Evolutionary conservation across 1,140 invertebrate species (phyloP), one percentile per base, ranked within the genome.

Genomic region (Drosophila bifasciata): DNA sequence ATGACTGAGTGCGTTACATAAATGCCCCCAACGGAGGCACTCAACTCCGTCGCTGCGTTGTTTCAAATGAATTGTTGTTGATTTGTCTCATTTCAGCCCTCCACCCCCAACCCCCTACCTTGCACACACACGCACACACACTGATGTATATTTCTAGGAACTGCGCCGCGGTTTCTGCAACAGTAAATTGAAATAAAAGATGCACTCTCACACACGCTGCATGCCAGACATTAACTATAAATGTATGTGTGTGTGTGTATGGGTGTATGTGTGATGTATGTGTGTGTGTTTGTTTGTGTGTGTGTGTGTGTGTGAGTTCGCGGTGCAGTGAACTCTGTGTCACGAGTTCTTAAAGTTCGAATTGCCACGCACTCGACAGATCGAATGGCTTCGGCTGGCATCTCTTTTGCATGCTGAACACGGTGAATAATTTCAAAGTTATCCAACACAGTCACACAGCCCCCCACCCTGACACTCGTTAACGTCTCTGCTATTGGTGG

Each of bases 51-150:
- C 55, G 44, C 43, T 68, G 39, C 62, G 15, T 8, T 17, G 15
- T 8, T 17, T 48, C 73, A 81, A 86, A 75, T 88, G 74, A 71
- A 86, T 86, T 88, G 81, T 86, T 86, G 77, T 86, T 86, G 81
- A 86, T 86, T 78, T 75, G 81, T 81, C 63, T 80, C 72, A 23
- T 17, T 9, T 3, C 28, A 7, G 7, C 28, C 8, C 8, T 5
- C 1, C 0, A 1, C 28, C 2, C 2, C 58, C 41, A 39, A 40
- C 11, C 45, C 44, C 57, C 19, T 3, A 1, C 1, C 19, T 19
- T 1, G 41, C 53, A 57, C 51, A 15, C 56, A 45, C 44, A 23
- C 49, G 32, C 46, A 44, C 51, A 46, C 58, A 50, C 52, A 44
- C 74, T 19, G 57, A 61, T 66, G 70, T 58, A 52, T 84, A 67